Conservation (phyloP, 1,140 invertebrate genomes). For the Andricus grossulariae region DNA sequence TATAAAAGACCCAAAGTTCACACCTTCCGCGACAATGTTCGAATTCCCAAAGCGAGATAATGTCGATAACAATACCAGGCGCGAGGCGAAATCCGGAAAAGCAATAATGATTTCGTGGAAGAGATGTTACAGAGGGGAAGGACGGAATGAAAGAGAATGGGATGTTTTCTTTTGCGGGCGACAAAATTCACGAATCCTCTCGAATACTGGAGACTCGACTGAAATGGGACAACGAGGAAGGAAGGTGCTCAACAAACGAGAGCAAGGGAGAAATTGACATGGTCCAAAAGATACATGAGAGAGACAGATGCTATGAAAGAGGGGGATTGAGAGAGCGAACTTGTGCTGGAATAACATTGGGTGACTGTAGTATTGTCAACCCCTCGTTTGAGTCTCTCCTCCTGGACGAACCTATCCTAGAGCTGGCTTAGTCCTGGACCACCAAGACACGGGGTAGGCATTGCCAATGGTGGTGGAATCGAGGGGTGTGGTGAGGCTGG, state of each 20-base stretch:
- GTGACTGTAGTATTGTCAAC: conserved; percentile 72
- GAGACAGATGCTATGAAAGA: conserved; percentile 39
- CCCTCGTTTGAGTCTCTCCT: conserved; percentile 54
- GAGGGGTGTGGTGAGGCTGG: conserved; percentile 44
- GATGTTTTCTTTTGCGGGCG: conserved; percentile 67
- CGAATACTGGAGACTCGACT: conserved; percentile 40
- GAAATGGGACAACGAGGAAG: conserved; percentile 22
- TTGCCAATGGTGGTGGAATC: conserved; percentile 54
- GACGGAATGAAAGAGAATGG: conserved; percentile 52
- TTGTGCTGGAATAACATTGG: conserved; percentile 74
- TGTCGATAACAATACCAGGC: conserved; percentile 40
- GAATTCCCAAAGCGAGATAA: conserved; percentile 19
- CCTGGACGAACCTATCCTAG: conserved; percentile 63
- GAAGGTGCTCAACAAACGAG: conserved; percentile 23
- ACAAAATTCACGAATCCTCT: conserved; percentile 60
- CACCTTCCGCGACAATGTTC: conserved; percentile 10
- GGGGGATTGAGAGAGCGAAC: conserved; percentile 62
- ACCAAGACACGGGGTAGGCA: conserved; percentile 38
- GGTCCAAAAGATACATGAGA: conserved; percentile 40
- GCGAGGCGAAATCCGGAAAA: conserved; percentile 57
- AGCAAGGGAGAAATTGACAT: conserved; percentile 42
- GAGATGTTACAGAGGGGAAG: conserved; percentile 48
- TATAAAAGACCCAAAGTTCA: background rate
- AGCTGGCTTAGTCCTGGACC: conserved; percentile 51
- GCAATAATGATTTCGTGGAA: conserved; percentile 63